These are phyloP conservation scores for Phaethon lepturus DNA, from an alignment of 2,113 vertebrate species.

Conservation along the genomic window DNA sequence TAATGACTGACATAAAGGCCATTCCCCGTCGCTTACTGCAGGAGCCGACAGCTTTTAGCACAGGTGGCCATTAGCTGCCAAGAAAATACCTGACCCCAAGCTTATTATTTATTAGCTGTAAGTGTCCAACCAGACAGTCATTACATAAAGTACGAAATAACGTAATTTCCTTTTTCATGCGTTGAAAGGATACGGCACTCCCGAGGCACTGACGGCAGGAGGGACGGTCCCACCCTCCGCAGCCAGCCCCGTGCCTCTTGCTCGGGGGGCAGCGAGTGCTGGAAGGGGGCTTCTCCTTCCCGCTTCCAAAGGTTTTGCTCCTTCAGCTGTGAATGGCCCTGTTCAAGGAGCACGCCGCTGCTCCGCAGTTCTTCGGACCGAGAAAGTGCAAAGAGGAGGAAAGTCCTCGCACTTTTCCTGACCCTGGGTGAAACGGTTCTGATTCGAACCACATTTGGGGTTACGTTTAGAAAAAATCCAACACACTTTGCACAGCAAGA, in stretches of 20 bases:
- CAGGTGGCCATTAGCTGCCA: neutral
- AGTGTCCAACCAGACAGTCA: neutral
- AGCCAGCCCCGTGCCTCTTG: neutral
- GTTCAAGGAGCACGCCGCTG: neutral
- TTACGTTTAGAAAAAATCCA: neutral
- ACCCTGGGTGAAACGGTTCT: neutral
- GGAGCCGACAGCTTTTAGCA: neutral
- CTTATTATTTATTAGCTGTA: neutral
- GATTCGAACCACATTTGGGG: neutral
- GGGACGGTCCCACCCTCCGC: accelerated
- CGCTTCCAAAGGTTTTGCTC: neutral
- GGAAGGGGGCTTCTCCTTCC: neutral
- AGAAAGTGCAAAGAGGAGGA: neutral
- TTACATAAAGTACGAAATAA: slow-evolving; percentile 4
- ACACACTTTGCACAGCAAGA: neutral
- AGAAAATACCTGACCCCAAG: slow-evolving; percentile 11
- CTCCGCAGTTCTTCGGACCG: neutral
- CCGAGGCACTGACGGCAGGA: neutral
- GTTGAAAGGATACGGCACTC: neutral
- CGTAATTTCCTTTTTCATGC: neutral
- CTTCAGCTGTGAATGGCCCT: neutral
- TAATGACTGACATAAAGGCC: neutral
- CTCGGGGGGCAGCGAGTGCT: accelerated
- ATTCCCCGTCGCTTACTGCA: neutral
- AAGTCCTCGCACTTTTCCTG: neutral